Conservation (phyloP, 2,113 vertebrate species). For the Bos javanicus region DNA sequence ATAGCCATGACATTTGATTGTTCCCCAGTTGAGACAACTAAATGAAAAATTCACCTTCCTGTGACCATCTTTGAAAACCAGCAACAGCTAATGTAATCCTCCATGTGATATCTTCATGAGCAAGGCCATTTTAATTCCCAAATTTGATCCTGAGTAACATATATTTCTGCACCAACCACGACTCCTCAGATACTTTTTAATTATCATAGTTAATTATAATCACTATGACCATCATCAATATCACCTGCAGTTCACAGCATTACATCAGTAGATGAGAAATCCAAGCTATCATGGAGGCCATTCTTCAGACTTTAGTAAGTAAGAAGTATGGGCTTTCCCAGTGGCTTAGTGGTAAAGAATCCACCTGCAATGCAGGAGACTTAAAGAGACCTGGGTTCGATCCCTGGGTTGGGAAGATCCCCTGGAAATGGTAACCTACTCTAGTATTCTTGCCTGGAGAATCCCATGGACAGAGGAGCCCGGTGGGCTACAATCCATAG, state of each 20-base stretch:
- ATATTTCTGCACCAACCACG: not conserved
- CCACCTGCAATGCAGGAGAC: not conserved
- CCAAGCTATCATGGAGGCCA: not conserved
- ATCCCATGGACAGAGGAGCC: not conserved
- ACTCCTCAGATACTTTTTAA: slow-evolving; percentile 22
- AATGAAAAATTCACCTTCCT: slow-evolving; percentile 46
- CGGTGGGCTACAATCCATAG: not conserved
- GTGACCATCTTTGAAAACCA: slow-evolving; percentile 36
- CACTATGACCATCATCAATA: not conserved
- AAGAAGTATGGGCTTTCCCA: not conserved
- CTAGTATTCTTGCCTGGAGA: not conserved
- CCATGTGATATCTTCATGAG: not conserved
- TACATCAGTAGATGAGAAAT: not conserved
- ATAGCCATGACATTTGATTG: not conserved
- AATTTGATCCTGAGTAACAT: not conserved
- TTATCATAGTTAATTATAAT: slow-evolving; percentile 3
- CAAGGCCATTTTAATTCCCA: not conserved
- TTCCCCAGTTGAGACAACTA: slow-evolving; percentile 33
- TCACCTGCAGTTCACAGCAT: not conserved
- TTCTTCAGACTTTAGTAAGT: not conserved
- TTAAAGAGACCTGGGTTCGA: not conserved
- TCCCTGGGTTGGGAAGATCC: not conserved
- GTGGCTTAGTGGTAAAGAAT: not conserved
- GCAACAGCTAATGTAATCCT: slow-evolving; percentile 1
- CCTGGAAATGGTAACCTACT: not conserved